Evolutionary conservation across 2,888 invertebrate genomes (phyloP), one percentile per base, ranked within the genome.

Genomic region (Pachycephus smyrnensis): DNA sequence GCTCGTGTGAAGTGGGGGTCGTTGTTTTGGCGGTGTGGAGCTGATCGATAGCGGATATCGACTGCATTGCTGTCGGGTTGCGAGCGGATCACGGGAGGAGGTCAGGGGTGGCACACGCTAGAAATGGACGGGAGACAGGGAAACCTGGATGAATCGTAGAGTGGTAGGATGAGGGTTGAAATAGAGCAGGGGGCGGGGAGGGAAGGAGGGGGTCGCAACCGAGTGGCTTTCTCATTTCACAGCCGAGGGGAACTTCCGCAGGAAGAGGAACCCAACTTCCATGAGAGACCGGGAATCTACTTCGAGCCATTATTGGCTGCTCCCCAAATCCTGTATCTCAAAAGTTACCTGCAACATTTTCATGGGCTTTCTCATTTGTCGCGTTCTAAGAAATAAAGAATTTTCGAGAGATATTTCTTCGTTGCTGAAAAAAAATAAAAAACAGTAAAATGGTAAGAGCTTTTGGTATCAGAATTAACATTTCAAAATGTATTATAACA

Each of bases 211-310:
- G 6, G 6, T 40, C n/a, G 68, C 68, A 37, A 80, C 75, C 81
- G 81, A 83, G 80, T 82, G 81, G 81, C 84, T 88, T 87, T 87
- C 84, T 86, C 86, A 84, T 88, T 87, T 85, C 82, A 80, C 84
- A 85, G 81, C 85, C 83, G 82, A 84, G 81, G 83, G 82, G 82
- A 81, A 87, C 84, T 85, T 85, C 85, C 84, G 84, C 76, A 82
- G 82, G 73, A 81, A 77, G 73, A 71, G 77, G 77, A 80, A 77
- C 75, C 80, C 80, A 79, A 76, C 80, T 76, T 40, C 69, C 30
- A 71, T 9, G 71, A 71, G 73, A 69, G 76, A 78, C 15, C 40
- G 32, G 55, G 36, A 75, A 75, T 75, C 69, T 73, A 73, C 78
- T 78, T 73, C 40, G 68, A 69, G 76, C 73, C 73, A 69, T 77